Evolutionary conservation across 2,797 vertebrate species (phyloP), one percentile per base, ranked within the genome.

Genomic region (Sebastes matsubarae): DNA sequence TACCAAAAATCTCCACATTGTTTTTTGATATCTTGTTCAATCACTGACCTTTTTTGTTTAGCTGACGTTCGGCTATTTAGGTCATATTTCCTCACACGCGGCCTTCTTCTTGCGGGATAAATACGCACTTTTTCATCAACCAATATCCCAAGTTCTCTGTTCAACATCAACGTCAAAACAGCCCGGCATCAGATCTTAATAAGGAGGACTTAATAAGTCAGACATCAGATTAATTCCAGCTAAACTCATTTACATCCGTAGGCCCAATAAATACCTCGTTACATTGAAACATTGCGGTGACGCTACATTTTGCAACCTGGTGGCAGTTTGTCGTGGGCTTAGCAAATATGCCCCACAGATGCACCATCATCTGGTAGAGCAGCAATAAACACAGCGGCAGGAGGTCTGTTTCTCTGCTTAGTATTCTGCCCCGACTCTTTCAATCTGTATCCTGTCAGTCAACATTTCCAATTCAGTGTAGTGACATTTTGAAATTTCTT

Each of bases 361-460:
- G 25, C 10, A 30, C 7, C 16, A 66, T 60, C 22, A 52, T 72
- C 46, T 52, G 11, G 4, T 22, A 38, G 65, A 66, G 24, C 65
- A 55, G 50, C 20, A 42, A 13, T 75, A 65, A 72, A 72, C 64
- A 36, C 58, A 61, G 73, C n/a, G 20, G 67, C 72, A 11, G 22
- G 54, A 57, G 59, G 52, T 77, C n/a, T 50, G 36, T 60, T 71
- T 68, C 42, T 73, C 61, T 78, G 74, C 59, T 86, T 75, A 32
- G 22, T 85, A 71, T 83, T 84, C 84, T 75, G 42, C 72, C 14
- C 22, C 7, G n/a, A 63, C 59, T 66, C 72, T n/a, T 76, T 73
- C 76, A 80, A 25, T 80, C 75, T 80, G 70, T 58, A n/a, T 16
- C 72, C 74, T 80, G 86, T 87, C 85, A 80, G 54, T 84, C 84